Base-by-base conservation (phyloP, 2,113 vertebrate genomes). In the Puma concolor region DNA sequence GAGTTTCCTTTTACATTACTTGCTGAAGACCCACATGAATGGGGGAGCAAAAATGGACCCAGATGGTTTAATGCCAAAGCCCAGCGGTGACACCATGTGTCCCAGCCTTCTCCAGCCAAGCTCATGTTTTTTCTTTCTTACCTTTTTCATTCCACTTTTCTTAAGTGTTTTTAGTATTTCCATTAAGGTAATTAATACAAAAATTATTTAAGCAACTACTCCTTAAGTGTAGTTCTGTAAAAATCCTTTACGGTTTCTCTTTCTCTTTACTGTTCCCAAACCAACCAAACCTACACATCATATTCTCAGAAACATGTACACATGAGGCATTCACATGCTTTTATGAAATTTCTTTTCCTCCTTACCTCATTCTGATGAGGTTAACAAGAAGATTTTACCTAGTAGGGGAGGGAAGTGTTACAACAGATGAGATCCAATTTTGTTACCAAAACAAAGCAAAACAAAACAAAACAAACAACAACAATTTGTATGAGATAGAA, bases 121-220 rank as follows among this genome's bases (percentile, higher is more conserved):
- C 1, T 33, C 5, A 1, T 82, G 12, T 36, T 80, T 57, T 82
- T 17, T 48, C 6, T 54, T 64, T 86, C 66, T 69, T 76, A 54
- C 8, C 15, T 81, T 93, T 64, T 85, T 69, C 21, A 44, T 33
- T 72, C 2, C 33, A 69, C 57, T 85, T 84, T 72, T 60, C 44
- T 76, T 48, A 92, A 94, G 11, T 12, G 60, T 92, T 72, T 88
- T 97, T 57, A 90, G 9, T 77, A 72, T 64, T 64, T 54, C 85
- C 52, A 74, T 74, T 52, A 89, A 80, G n/a, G 54, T 41, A 85
- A 63, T 29, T 14, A 95, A 57, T 80, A 60, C 5, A 44, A 19
- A 23, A 79, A 95, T 84, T 80, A 57, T 29, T 96, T 60, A 60
- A 67, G 38, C 23, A 92, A 48, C 38, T 81, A 88, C 29, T 67